Conservation (phyloP, 2,888 invertebrate species). For the Acronicta aceris region DNA sequence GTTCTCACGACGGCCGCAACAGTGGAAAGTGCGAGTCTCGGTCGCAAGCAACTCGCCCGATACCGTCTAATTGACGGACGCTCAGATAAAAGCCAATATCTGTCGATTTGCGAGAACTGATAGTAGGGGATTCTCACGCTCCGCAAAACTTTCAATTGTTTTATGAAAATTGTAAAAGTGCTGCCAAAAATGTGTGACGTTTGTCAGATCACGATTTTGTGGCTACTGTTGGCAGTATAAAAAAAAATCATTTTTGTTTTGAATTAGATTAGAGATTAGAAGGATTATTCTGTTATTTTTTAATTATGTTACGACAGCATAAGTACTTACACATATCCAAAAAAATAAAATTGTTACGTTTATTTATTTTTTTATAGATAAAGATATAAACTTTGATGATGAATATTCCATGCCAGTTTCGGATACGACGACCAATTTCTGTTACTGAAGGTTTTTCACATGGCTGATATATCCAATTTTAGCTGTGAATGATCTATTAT, state of each 20-base stretch:
- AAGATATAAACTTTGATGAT: no score
- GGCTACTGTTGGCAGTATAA: neutral
- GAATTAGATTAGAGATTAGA: no score
- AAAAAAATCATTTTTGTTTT: neutral
- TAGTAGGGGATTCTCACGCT: conserved; percentile 54
- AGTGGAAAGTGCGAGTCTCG: conserved; percentile 52
- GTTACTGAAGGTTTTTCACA: no score
- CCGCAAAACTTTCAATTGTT: conserved; percentile 48
- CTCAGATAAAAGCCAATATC: conserved; percentile 47
- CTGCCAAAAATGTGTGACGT: conserved; percentile 12
- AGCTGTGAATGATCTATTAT: no score
- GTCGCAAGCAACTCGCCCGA: conserved; percentile 41
- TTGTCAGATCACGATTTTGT: conserved; percentile 8
- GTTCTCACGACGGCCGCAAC: conserved; percentile 39
- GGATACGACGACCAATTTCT: no score
- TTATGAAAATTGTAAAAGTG: conserved; percentile 21
- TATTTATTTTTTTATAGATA: no score
- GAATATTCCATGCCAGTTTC: no score
- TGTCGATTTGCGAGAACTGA: conserved; percentile 56
- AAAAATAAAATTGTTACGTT: no score
- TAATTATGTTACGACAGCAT: no score
- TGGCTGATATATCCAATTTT: no score
- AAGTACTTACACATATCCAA: no score
- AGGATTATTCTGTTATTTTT: no score
- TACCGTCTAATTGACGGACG: conserved; percentile 54